A percentile compares a stretch with the other conserved stretches of the same genome.
Evolutionary conservation across 2,888 invertebrate species (phyloP).

Genomic region (Tupiocoris notatus): DNA sequence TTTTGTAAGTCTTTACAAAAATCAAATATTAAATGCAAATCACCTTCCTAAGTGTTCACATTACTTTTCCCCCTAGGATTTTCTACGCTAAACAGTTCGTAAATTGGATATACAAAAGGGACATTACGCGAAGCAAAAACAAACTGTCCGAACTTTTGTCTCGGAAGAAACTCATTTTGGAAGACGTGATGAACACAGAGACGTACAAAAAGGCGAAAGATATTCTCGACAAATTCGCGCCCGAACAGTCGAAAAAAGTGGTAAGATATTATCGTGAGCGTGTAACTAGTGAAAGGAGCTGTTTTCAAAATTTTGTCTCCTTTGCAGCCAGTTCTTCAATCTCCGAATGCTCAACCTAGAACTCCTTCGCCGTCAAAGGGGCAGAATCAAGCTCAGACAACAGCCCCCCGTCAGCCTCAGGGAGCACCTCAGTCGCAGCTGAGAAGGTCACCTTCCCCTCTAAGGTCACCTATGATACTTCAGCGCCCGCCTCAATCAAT

Average conservation of each 20-base stretch:
- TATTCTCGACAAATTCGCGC: conserved; percentile 82
- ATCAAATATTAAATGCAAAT: too few relatives aligned
- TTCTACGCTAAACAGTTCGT: conserved; percentile 73
- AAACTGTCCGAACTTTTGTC: conserved; percentile 69
- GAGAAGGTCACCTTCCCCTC: conserved; percentile 14
- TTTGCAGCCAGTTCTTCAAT: background rate
- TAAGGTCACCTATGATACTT: background rate
- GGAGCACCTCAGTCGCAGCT: background rate
- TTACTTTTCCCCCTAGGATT: too few relatives aligned
- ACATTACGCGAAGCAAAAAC: conserved; percentile 73
- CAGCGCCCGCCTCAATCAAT: conserved; percentile 9
- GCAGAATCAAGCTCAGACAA: background rate
- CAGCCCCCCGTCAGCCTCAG: background rate
- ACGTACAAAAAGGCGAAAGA: conserved; percentile 93
- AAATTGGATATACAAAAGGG: conserved; percentile 85
- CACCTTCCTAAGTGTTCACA: too few relatives aligned
- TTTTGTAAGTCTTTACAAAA: conserved; percentile 62
- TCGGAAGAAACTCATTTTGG: conserved; percentile 85
- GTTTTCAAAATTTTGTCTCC: too few relatives aligned
- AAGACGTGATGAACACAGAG: conserved; percentile 96
- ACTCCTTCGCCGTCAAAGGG: background rate
- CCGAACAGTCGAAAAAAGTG: conserved; percentile 57
- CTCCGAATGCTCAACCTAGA: conserved; percentile 4
- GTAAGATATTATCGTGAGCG: background rate
- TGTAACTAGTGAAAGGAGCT: background rate